Evolutionary conservation across 2,888 invertebrate species (phyloP).

Genomic region (Drosophila hamatofila): DNA sequence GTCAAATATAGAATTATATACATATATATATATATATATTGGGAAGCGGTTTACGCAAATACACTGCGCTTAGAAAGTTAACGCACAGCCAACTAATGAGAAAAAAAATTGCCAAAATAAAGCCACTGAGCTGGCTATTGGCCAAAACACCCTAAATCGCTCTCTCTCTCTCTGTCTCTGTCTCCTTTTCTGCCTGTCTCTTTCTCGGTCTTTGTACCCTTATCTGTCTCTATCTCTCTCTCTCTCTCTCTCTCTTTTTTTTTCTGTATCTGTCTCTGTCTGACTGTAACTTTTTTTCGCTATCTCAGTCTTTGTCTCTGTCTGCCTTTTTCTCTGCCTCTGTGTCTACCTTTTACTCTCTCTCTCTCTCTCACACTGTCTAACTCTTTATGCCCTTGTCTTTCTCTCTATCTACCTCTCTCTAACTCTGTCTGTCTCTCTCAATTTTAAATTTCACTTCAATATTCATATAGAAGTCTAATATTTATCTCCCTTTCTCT

Average conservation of each 20-base stretch:
- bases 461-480: too few species aligned
- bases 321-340: background rate
- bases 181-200: background rate
- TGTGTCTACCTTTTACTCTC: accelerated
- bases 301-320: background rate
- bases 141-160: too few species aligned
- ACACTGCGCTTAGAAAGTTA: slow-evolving; percentile 43
- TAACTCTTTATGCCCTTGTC: too few species aligned
- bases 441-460: background rate
- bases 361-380: background rate
- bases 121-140: background rate
- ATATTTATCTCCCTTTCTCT: background rate
- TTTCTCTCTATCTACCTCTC: background rate
- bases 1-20: slow-evolving; percentile 66
- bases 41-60: slow-evolving; percentile 28
- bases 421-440: background rate
- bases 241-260: background rate
- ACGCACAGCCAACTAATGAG: slow-evolving; percentile 15
- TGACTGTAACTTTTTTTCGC: too few species aligned
- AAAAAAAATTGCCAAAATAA: slow-evolving; percentile 4
- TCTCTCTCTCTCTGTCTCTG: too few species aligned
- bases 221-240: background rate
- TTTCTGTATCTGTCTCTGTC: background rate
- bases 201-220: background rate
- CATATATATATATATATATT: slow-evolving; percentile 11